A percentile compares a stretch with the other conserved stretches of the same genome.
Evolutionary conservation across 37 sponge, comb jelly and placozoan genomes (phyloP).

Genomic region (Hexactinellida sp.): DNA sequence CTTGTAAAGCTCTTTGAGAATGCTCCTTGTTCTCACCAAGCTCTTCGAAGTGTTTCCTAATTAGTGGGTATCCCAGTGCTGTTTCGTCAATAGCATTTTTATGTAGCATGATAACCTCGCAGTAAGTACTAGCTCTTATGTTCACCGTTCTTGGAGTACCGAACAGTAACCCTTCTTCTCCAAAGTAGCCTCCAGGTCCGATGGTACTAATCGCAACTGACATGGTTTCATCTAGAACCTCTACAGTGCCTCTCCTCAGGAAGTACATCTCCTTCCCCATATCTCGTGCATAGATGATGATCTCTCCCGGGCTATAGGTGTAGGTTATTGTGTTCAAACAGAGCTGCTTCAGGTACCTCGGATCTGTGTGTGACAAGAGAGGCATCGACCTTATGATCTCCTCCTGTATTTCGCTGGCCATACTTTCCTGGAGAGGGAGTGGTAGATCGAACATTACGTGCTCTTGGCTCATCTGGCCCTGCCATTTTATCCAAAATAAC

Average conservation of each 20-base stretch:
- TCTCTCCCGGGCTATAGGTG: conserved; percentile 49
- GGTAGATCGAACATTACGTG: conserved; percentile 46
- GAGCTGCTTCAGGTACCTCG: conserved; percentile 28
- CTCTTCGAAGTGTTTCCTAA: conserved; percentile 18
- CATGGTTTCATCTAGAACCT: conserved; percentile 57
- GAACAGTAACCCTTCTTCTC: conserved; percentile 51
- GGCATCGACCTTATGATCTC: conserved; percentile 21
- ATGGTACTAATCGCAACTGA: conserved; percentile 35
- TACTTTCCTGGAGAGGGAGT: conserved; percentile 35
- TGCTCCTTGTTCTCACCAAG: not conserved
- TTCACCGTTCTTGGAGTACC: conserved; percentile 31
- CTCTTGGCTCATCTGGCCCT: conserved; percentile 34
- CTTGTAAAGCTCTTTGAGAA: not conserved
- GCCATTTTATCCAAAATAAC: conserved; percentile 55
- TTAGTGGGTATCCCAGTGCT: conserved; percentile 30
- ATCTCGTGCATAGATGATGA: conserved; percentile 51
- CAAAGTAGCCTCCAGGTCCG: conserved; percentile 54
- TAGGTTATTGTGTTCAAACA: conserved; percentile 32
- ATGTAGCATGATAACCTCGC: conserved; percentile 44
- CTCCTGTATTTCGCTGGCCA: conserved; percentile 34
- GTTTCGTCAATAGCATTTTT: conserved; percentile 29
- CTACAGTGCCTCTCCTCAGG: conserved; percentile 49
- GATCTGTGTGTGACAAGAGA: conserved; percentile 26
- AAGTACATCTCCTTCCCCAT: conserved; percentile 65
- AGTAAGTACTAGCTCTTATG: conserved; percentile 52